Conservation (phyloP, 2,888 invertebrate species). For the Sabatieria punctata region DNA sequence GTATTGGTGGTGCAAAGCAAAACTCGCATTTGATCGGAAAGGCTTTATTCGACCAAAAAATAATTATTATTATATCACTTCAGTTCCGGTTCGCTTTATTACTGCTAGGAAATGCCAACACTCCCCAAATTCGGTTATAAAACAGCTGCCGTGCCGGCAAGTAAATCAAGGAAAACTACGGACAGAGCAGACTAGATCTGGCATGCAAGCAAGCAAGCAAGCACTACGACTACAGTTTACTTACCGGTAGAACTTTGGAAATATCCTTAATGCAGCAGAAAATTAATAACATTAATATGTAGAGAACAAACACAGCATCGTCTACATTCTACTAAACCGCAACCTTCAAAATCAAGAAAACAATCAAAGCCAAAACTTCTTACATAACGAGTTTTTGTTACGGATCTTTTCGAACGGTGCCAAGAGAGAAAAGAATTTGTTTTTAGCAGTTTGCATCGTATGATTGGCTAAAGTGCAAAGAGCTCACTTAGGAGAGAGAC, state of each 20-base stretch:
- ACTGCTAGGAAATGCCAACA: too few species aligned
- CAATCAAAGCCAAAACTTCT: background rate
- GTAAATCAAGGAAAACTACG: too few species aligned
- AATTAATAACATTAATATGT: background rate
- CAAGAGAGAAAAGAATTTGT: conserved; percentile 5
- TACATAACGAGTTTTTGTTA: background rate
- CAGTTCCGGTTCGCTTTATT: too few species aligned
- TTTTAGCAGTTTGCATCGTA: conserved; percentile 20
- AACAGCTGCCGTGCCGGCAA: too few species aligned
- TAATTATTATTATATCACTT: too few species aligned
- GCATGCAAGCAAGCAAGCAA: conserved; percentile 13
- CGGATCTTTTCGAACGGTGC: conserved; percentile 2
- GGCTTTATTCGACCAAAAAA: too few species aligned
- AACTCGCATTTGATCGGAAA: too few species aligned
- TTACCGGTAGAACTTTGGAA: conserved; percentile 42
- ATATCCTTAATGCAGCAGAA: conserved; percentile 35
- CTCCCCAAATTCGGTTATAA: too few species aligned
- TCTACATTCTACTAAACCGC: background rate
- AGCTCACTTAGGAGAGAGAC: conserved; percentile 25
- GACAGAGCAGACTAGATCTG: background rate
- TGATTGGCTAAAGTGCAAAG: conserved; percentile 10
- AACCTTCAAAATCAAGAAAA: background rate
- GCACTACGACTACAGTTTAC: conserved; percentile 12
- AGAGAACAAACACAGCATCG: conserved; percentile 1
- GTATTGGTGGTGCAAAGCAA: too few species aligned